Evolutionary conservation across 2,888 invertebrate genomes (phyloP).

Genomic region (Tetramorium bicarinatum): DNA sequence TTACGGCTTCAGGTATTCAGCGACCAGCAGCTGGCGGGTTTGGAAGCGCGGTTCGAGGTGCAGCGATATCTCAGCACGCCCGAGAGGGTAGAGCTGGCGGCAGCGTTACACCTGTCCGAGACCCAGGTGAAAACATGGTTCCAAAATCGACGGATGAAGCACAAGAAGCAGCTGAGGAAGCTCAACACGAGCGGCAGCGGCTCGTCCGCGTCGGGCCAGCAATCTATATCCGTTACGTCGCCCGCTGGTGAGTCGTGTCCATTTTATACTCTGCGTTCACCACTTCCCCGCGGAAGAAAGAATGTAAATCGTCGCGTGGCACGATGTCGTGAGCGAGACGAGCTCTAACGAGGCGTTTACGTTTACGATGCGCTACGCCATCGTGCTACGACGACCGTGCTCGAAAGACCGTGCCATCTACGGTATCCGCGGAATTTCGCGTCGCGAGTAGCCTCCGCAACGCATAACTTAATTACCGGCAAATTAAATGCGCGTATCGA

Average conservation of each 20-base stretch:
- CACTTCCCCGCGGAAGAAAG: background rate
- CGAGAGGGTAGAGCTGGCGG: slow-evolving; percentile 97
- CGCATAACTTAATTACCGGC: slow-evolving; percentile 72
- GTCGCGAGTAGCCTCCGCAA: slow-evolving; percentile 64
- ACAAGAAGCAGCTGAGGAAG: slow-evolving; percentile 96
- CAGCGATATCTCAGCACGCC: slow-evolving; percentile 98
- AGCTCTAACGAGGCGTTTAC: background rate
- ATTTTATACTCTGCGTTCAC: background rate
- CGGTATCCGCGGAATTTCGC: slow-evolving; percentile 64
- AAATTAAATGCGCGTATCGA: slow-evolving; percentile 69
- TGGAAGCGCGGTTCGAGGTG: slow-evolving; percentile 97
- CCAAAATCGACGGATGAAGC: slow-evolving; percentile 98
- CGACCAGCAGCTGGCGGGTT: slow-evolving; percentile 92
- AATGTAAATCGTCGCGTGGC: background rate
- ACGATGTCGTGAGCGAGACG: background rate
- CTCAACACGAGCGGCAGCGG: slow-evolving; percentile 86
- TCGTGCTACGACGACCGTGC: slow-evolving; percentile 38
- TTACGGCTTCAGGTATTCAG: slow-evolving; percentile 88
- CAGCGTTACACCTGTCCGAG: slow-evolving; percentile 96
- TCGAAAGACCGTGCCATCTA: slow-evolving; percentile 61
- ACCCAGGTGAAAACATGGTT: slow-evolving; percentile 99
- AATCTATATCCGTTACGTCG: slow-evolving; percentile 80
- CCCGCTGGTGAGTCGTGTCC: slow-evolving; percentile 79
- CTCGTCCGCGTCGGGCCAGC: slow-evolving; percentile 77
- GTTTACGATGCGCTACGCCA: background rate